Percentiles rank a stretch among this genome's conserved stretches.
phyloP scores from a whole-genome alignment of 2,797 vertebrate species.

The Ctenochaetus hawaiiensis region DNA sequence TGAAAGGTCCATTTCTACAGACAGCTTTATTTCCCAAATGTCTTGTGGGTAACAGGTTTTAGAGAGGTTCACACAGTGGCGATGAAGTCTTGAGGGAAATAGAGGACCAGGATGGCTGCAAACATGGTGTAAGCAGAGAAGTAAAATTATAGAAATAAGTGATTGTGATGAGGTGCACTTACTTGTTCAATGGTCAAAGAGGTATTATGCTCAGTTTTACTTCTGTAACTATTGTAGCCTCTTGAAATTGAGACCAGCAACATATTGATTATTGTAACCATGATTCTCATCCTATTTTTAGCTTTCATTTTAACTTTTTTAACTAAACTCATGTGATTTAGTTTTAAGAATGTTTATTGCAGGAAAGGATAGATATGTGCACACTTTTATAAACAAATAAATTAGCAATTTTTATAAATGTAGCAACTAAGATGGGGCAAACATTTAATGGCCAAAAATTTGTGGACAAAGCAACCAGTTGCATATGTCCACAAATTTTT shows the following conservation, averaged over 20 bases:
- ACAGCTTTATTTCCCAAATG: conserved; percentile 23
- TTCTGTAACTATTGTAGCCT: background rate
- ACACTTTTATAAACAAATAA: no score
- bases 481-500: background rate
- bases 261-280: no score
- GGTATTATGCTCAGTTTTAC: background rate
- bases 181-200: conserved; percentile 23
- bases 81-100: conserved; percentile 16
- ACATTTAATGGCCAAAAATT: background rate
- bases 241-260: background rate
- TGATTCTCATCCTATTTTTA: background rate
- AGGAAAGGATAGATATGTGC: background rate
- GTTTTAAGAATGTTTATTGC: background rate
- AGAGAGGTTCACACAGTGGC: conserved; percentile 24
- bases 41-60: conserved; percentile 23
- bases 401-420: no score
- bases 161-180: conserved; percentile 9
- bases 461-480: background rate
- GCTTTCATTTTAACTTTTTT: background rate
- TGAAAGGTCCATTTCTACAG: background rate
- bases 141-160: conserved; percentile 8
- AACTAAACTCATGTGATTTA: background rate
- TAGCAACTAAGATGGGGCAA: no score
- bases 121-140: conserved; percentile 2
- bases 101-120: background rate